Conservation (phyloP, 2,113 vertebrate genomes). For the Heterotilapia buettikoferi region DNA sequence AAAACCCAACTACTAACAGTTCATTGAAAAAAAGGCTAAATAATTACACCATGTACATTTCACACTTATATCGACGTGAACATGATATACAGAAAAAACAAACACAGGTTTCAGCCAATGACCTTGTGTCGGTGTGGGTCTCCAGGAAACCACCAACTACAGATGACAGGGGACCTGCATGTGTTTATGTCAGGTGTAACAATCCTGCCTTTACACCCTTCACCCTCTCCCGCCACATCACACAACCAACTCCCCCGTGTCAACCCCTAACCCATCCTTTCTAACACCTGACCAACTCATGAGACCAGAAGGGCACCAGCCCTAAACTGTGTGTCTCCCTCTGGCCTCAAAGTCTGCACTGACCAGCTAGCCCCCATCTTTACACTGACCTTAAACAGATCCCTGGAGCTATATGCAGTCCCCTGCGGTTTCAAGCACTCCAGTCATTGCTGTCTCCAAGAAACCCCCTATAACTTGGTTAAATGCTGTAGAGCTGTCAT, state of each 20-base stretch:
- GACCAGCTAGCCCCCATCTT: background rate
- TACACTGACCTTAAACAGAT: background rate
- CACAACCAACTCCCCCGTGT: accelerated
- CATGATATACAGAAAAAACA: background rate
- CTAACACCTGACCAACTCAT: background rate
- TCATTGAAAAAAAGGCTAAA: too few relatives aligned
- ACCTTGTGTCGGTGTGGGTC: too few relatives aligned
- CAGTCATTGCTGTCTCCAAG: background rate
- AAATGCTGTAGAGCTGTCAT: background rate
- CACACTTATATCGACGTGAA: background rate
- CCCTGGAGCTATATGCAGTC: background rate
- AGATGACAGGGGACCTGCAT: background rate
- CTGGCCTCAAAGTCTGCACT: background rate
- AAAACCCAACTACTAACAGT: too few relatives aligned
- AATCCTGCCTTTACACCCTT: background rate
- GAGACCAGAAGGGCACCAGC: background rate
- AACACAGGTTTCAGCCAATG: too few relatives aligned
- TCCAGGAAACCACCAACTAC: background rate
- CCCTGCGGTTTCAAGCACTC: background rate
- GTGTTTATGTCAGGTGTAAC: background rate
- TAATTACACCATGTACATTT: background rate
- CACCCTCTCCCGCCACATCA: background rate
- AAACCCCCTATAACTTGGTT: accelerated
- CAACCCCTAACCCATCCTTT: background rate
- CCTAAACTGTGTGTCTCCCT: accelerated